Conservation (phyloP, 2,113 vertebrate species). For the Oreotrochilus melanogaster region DNA sequence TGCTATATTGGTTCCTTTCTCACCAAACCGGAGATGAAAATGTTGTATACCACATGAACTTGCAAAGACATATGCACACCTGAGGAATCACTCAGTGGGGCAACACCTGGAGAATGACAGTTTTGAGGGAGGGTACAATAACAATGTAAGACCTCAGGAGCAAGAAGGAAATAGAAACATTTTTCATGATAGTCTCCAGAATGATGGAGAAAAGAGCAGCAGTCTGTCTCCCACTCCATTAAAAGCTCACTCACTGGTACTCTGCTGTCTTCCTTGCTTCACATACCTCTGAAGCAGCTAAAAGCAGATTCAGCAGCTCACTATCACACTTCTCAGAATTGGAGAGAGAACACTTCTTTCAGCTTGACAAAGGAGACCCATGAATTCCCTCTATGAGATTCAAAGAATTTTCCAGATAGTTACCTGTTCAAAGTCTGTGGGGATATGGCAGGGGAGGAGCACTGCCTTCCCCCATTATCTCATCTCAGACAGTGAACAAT, state of each 20-base stretch:
- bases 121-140: conserved; percentile 8
- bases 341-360: conserved; percentile 50
- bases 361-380: conserved; percentile 64
- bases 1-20: background rate
- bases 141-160: conserved; percentile 7
- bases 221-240: conserved; percentile 76
- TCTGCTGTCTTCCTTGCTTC: conserved; percentile 74
- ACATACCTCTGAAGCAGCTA: conserved; percentile 66
- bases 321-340: conserved; percentile 58
- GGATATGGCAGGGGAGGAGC: conserved; percentile 67
- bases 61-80: background rate
- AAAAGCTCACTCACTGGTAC: conserved; percentile 75
- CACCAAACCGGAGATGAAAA: conserved; percentile 1
- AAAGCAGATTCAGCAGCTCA: conserved; percentile 66
- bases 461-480: conserved; percentile 48
- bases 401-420: conserved; percentile 58
- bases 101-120: background rate
- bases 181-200: conserved; percentile 74
- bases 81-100: background rate
- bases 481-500: conserved; percentile 1
- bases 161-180: conserved; percentile 47
- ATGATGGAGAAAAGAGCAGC: conserved; percentile 75
- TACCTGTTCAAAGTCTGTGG: conserved; percentile 58
- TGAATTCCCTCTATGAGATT: conserved; percentile 66
- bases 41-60: background rate